Evolutionary conservation across 2,888 invertebrate species (phyloP).

Genomic region (Eubasilissa splendida): DNA sequence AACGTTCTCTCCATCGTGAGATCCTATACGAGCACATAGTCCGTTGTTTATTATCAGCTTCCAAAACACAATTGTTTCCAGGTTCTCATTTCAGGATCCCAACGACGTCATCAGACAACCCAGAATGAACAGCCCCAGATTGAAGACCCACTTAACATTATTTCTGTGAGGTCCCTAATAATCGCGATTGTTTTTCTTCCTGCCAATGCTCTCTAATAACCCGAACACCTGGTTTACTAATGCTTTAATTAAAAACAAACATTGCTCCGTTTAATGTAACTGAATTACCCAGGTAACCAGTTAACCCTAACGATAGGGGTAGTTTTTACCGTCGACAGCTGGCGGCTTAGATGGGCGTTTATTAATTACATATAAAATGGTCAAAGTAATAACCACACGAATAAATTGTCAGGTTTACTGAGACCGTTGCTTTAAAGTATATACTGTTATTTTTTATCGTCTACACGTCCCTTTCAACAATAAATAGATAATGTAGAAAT

Average conservation of each 20-base stretch:
- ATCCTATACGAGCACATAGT: constrained; percentile 1
- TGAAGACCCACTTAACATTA: constrained; percentile 24
- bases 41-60: constrained; percentile 11
- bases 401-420: constrained; percentile 11
- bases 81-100: neutral
- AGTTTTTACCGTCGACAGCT: constrained; percentile 14
- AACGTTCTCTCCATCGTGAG: too few species aligned
- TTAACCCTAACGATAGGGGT: neutral
- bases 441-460: too few species aligned
- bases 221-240: constrained; percentile 43
- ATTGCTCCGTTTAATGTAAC: constrained; percentile 33
- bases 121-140: constrained; percentile 17
- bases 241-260: constrained; percentile 48
- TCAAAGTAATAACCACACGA: constrained; percentile 20
- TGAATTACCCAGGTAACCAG: constrained; percentile 23
- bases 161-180: neutral
- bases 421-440: neutral
- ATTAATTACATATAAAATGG: constrained; percentile 32
- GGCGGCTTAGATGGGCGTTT: constrained; percentile 21
- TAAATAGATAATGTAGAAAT: too few species aligned
- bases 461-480: too few species aligned
- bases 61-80: constrained; percentile 6
- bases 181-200: constrained; percentile 14
- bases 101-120: constrained; percentile 18
- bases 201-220: constrained; percentile 14